Evolutionary conservation across 2,888 invertebrate genomes (phyloP), one percentile per base, ranked within the genome.

Genomic region (Macrostomum cliftonense): DNA sequence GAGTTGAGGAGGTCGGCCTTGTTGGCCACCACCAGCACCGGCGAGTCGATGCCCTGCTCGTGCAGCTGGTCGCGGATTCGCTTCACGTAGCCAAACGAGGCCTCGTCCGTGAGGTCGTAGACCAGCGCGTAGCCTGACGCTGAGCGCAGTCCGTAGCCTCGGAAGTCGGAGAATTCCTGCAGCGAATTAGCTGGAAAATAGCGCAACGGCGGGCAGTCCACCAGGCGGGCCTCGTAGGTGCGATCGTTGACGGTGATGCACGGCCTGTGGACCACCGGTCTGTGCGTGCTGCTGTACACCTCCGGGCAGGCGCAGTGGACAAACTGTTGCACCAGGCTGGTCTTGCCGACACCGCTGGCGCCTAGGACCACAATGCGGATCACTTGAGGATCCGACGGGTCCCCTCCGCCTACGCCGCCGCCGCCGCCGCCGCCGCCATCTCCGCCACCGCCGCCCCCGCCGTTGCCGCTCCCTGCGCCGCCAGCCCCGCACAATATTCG

Each of bases 21-120:
- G 73, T 91, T 91, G 50, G 87, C 89, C 43, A 89, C 87, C 38
- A 91, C 85, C 58, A 89, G 76, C 43, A 91, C 77, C 5, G 85
- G 84, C 1, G 83, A 59, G 42, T 63, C 63, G 42, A 63, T 87
- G 57, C 86, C 76, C 60, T 83, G 83, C 64, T 87, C 87, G 60
- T 82, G 80, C 71, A 91, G 88, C 75, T 91, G 89, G 63, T 89
- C 89, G 65, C 86, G 77, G 58, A 91, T 76, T 53, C 81, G 81
- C 67, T 83, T 79, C 63, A 91, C 82, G 67, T 88, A 87, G 73
- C 81, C 82, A 56, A 72, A 71, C 20, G 86, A 85, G 66, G 87
- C 88, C 55, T 86, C 80, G 67, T 85, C 84, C 47, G 85, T 83
- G 59, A 89, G 77, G 71, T 91, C 91, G 71, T 87, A 91, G 50